Conservation (phyloP, 2,797 vertebrate genomes). For the Pitangus sulphuratus region DNA sequence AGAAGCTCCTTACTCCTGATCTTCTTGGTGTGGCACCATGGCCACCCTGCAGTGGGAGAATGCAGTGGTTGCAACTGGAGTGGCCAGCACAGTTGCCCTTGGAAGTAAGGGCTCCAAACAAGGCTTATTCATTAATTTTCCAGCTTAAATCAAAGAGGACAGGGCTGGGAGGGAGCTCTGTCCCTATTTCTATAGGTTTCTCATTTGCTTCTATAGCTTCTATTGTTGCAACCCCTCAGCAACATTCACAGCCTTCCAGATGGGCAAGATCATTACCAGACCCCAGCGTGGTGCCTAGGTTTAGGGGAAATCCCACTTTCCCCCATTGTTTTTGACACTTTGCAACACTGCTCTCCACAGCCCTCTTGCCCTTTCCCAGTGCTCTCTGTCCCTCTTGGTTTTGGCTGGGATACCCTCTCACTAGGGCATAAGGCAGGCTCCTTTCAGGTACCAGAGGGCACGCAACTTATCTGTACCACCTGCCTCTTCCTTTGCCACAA, state of each 20-base stretch:
- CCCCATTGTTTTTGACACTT: background rate
- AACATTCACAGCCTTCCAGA: background rate
- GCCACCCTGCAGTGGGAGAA: background rate
- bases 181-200: background rate
- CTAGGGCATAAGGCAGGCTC: background rate
- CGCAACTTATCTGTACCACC: background rate
- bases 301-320: background rate
- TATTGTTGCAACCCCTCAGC: background rate
- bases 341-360: background rate
- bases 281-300: background rate
- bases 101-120: background rate
- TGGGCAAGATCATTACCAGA: background rate
- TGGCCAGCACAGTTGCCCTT: background rate
- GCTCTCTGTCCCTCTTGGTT: background rate
- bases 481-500: background rate
- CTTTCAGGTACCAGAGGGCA: background rate
- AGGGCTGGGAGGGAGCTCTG: background rate
- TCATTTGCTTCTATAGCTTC: background rate
- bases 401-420: background rate
- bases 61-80: background rate
- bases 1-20: background rate
- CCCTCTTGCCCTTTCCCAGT: background rate
- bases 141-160: background rate
- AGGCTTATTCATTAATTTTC: background rate
- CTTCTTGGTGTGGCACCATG: accelerated